These are phyloP conservation scores for Protonemura montana DNA, from an alignment of 2,888 invertebrate species.

Conservation along the genomic window DNA sequence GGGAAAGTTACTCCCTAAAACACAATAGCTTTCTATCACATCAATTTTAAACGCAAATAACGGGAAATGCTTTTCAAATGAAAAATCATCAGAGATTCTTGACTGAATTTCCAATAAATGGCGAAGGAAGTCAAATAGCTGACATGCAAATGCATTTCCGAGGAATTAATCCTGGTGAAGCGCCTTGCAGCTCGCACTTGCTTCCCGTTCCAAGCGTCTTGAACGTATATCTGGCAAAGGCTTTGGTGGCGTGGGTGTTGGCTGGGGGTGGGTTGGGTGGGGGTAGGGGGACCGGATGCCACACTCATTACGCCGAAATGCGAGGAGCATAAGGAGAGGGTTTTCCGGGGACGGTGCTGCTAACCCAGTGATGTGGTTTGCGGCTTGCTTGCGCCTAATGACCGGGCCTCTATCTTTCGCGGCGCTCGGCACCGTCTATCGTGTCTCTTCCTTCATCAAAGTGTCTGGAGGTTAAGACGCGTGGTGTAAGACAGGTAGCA, in stretches of 20 bases:
- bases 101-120: background rate
- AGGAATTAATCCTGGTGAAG: background rate
- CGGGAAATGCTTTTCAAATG: background rate
- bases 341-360: background rate
- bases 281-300: conserved; percentile 13
- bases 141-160: background rate
- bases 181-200: background rate
- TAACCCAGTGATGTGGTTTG: conserved; percentile 47
- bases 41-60: background rate
- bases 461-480: conserved; percentile 42
- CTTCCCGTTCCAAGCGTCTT: background rate
- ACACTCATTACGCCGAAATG: conserved; percentile 47
- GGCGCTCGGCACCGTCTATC: background rate
- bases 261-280: background rate
- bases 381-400: conserved; percentile 40
- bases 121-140: background rate
- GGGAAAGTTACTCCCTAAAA: background rate
- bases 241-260: background rate
- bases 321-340: conserved; percentile 42
- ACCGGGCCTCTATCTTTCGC: conserved; percentile 30
- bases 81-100: background rate
- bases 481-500: conserved; percentile 39
- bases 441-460: conserved; percentile 37
- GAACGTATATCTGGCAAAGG: background rate
- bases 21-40: background rate